These are phyloP conservation scores for Lutjanus erythropterus DNA, from an alignment of 2,113 vertebrate genomes.

Conservation along the genomic window DNA sequence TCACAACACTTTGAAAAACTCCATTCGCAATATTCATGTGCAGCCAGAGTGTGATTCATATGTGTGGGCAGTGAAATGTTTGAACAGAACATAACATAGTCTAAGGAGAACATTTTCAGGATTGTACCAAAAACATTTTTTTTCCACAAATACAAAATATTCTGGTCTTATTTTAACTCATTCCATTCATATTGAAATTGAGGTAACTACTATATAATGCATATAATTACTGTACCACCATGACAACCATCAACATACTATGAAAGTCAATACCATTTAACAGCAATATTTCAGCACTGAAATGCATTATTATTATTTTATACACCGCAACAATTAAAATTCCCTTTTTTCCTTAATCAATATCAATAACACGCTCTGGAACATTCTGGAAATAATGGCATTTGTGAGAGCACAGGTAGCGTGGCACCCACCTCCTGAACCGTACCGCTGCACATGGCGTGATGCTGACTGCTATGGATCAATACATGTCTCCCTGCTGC, in stretches of 20 bases:
- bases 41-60: slow-evolving; percentile 21
- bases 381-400: slow-evolving; percentile 20
- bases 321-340: slow-evolving; percentile 21
- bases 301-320: slow-evolving; percentile 36
- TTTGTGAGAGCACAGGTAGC: slow-evolving; percentile 27
- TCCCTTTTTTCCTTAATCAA: not conserved
- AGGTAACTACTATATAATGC: slow-evolving; percentile 60
- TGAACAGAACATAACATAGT: not conserved
- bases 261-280: slow-evolving; percentile 48
- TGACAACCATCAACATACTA: slow-evolving; percentile 45
- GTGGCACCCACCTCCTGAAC: slow-evolving; percentile 5
- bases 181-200: slow-evolving; percentile 33
- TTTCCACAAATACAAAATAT: slow-evolving; percentile 52
- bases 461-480: slow-evolving; percentile 47
- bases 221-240: slow-evolving; percentile 47
- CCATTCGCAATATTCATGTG: slow-evolving; percentile 37
- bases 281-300: slow-evolving; percentile 44
- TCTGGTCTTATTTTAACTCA: slow-evolving; percentile 15
- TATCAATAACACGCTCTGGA: not conserved
- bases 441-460: slow-evolving; percentile 4
- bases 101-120: slow-evolving; percentile 9
- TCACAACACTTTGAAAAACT: slow-evolving; percentile 17
- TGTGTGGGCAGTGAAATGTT: not conserved
- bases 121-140: slow-evolving; percentile 30
- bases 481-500: slow-evolving; percentile 44